Percentiles rank a stretch among this genome's conserved stretches.
Conservation (phyloP, 2,888 invertebrate species). For the Ochropacha duplaris region DNA sequence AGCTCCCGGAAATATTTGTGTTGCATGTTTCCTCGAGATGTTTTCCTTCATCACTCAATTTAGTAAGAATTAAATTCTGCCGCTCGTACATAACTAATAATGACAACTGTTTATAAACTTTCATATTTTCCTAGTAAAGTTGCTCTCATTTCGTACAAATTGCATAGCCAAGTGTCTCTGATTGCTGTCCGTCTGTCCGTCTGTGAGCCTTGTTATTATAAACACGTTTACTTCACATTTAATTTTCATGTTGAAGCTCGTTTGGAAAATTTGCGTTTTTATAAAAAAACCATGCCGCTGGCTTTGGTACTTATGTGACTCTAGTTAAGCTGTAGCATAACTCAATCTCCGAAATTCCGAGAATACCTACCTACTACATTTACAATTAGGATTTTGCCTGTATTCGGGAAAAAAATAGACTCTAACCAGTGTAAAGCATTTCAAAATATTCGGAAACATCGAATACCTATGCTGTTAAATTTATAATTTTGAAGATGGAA, state of each 20-base stretch:
- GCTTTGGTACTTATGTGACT: neutral
- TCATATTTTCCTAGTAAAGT: constrained; percentile 3
- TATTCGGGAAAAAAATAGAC: too few species aligned
- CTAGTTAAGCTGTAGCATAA: neutral
- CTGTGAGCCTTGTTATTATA: neutral
- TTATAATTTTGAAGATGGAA: too few species aligned
- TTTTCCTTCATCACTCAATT: neutral
- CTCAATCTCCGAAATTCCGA: neutral
- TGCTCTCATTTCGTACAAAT: neutral
- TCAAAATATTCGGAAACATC: too few species aligned
- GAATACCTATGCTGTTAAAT: too few species aligned
- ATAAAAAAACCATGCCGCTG: neutral
- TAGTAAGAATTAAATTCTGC: neutral
- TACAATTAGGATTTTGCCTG: too few species aligned
- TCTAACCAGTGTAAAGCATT: too few species aligned
- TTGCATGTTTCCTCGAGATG: too few species aligned
- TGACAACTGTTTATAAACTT: constrained; percentile 1
- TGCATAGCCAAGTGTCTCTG: neutral
- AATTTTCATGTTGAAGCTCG: neutral
- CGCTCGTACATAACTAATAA: neutral
- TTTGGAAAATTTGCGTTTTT: neutral
- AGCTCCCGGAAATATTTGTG: too few species aligned
- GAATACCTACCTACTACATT: neutral
- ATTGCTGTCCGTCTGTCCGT: neutral
- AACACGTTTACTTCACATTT: constrained; percentile 1